phyloP scores from a whole-genome alignment of 2,888 invertebrate genomes.

The Theodoxus fluviatilis region DNA sequence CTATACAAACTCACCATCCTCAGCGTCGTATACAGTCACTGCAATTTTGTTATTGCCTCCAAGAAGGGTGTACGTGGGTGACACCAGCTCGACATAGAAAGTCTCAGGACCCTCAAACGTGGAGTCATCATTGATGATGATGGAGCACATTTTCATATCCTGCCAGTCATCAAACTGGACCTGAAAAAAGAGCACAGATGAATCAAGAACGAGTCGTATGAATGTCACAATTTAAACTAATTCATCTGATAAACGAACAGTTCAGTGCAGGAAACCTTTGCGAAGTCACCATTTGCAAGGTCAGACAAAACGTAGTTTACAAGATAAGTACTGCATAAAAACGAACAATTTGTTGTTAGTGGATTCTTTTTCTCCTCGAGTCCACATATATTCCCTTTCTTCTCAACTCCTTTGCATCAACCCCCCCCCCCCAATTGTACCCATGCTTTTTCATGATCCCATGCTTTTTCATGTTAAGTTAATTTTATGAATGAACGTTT shows the following conservation, averaged over 20 bases:
- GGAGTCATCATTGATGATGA: constrained; percentile 60
- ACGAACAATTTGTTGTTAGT: too few species aligned
- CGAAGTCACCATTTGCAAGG: constrained; percentile 4
- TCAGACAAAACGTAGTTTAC: too few species aligned
- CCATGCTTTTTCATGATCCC: too few species aligned
- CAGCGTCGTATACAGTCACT: constrained; percentile 55
- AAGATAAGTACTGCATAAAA: too few species aligned
- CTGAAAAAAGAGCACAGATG: constrained; percentile 39
- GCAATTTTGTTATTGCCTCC: constrained; percentile 42
- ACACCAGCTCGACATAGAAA: constrained; percentile 53
- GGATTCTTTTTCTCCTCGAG: too few species aligned
- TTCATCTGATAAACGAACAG: not conserved
- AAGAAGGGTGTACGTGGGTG: constrained; percentile 52
- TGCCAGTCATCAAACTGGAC: constrained; percentile 63
- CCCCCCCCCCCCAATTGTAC: too few species aligned
- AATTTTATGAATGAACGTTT: too few species aligned
- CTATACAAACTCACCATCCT: constrained; percentile 50
- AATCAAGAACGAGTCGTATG: too few species aligned
- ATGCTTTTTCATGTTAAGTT: too few species aligned
- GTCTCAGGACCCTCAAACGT: constrained; percentile 59
- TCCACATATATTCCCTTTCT: too few species aligned
- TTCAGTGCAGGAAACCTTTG: not conserved
- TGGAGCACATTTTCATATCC: constrained; percentile 52
- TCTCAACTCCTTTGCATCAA: too few species aligned
- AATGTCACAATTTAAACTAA: not conserved